A percentile compares a stretch with the other conserved stretches of the same genome.
Evolutionary conservation across 2,888 invertebrate genomes (phyloP).

Genomic region (Acrobasis repandana): DNA sequence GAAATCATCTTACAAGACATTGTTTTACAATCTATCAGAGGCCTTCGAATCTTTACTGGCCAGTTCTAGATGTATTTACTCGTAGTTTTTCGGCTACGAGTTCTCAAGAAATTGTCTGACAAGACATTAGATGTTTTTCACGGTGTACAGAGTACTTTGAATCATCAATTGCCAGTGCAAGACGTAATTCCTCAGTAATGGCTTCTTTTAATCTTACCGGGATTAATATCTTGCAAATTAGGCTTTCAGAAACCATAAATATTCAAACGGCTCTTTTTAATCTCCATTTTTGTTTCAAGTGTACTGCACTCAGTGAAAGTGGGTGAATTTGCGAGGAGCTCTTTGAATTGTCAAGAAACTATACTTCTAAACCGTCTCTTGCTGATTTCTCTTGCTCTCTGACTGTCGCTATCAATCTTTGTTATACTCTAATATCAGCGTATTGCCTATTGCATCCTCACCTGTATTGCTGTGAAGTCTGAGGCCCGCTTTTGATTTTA

Average conservation of each 20-base stretch:
- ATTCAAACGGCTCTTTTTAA: constrained; percentile 45
- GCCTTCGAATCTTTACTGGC: not conserved
- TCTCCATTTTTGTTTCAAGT: constrained; percentile 27
- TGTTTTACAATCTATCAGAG: not conserved
- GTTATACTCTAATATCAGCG: too few species aligned
- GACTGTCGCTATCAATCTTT: too few species aligned
- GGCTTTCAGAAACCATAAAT: constrained; percentile 44
- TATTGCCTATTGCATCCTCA: too few species aligned
- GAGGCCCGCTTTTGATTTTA: too few species aligned
- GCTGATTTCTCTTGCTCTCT: too few species aligned
- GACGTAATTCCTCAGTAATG: constrained; percentile 34
- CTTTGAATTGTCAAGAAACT: too few species aligned
- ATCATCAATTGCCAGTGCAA: constrained; percentile 14
- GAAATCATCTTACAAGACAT: not conserved
- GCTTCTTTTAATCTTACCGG: constrained; percentile 38
- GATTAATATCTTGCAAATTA: constrained; percentile 52
- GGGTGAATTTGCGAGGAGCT: not conserved
- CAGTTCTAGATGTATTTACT: constrained; percentile 28
- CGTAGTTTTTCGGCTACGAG: constrained; percentile 25
- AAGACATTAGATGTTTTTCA: not conserved
- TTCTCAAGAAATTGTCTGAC: not conserved
- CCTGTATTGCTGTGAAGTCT: too few species aligned
- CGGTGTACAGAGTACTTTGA: not conserved
- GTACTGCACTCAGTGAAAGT: not conserved
- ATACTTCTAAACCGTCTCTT: too few species aligned